Percentiles rank a stretch among this genome's conserved stretches.
phyloP scores from a whole-genome alignment of 2,113 vertebrate genomes.

The Malaclemys terrapin region DNA sequence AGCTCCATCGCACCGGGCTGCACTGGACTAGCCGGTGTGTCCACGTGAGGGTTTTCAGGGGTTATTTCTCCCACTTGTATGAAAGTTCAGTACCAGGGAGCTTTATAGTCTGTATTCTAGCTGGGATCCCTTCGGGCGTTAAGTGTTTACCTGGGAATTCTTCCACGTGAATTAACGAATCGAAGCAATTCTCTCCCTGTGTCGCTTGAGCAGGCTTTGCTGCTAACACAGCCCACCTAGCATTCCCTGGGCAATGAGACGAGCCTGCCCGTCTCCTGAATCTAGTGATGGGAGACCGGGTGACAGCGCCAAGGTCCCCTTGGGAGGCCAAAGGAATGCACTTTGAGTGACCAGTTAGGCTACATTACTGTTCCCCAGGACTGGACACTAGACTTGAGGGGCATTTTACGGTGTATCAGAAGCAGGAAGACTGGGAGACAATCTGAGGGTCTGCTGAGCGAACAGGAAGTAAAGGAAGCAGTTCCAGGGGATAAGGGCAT shows the following conservation, averaged over 20 bases:
- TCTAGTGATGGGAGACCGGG: fast-evolving
- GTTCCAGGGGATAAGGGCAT: no score
- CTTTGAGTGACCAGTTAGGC: no score
- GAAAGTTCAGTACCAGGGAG: not conserved
- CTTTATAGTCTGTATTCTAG: fast-evolving
- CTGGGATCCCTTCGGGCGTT: fast-evolving
- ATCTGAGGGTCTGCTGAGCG: no score
- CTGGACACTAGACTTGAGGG: no score
- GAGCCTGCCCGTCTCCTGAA: not conserved
- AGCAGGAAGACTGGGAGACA: no score
- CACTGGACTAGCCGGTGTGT: not conserved
- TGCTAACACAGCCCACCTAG: not conserved
- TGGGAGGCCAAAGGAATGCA: no score
- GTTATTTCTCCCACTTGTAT: not conserved
- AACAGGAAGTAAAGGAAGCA: no score
- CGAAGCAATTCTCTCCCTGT: not conserved
- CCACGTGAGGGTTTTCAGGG: not conserved
- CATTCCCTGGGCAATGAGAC: not conserved
- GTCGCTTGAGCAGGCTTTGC: not conserved
- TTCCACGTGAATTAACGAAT: fast-evolving
- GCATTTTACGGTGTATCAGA: no score
- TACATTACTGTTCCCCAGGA: no score
- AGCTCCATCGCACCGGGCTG: no score
- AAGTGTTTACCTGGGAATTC: not conserved
- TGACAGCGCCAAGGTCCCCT: no score